phyloP scores from a whole-genome alignment of 37 sponge, comb jelly and placozoan species.

The Petrosia ficiformis region DNA sequence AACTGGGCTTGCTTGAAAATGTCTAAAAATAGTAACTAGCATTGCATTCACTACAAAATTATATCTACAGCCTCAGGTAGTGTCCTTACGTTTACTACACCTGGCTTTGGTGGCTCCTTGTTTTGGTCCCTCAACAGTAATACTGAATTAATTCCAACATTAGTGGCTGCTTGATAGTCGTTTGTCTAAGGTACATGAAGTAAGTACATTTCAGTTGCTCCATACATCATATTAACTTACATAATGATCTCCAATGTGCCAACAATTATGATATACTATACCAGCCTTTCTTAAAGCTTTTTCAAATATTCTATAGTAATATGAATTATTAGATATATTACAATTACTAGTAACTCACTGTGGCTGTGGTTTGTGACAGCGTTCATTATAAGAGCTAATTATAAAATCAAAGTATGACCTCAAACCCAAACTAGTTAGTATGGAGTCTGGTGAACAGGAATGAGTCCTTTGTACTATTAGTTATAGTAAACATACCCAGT shows the following conservation, averaged over 20 bases:
- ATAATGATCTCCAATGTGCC: slow-evolving; percentile 44
- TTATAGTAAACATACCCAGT: slow-evolving; percentile 15
- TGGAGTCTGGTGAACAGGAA: slow-evolving; percentile 7
- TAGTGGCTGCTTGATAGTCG: slow-evolving; percentile 34
- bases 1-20: slow-evolving; percentile 40
- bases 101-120: too few species aligned
- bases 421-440: slow-evolving; percentile 15
- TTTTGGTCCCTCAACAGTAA: slow-evolving; percentile 19
- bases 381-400: slow-evolving; percentile 21
- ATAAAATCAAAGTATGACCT: slow-evolving; percentile 38
- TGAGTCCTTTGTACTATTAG: too few species aligned
- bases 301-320: slow-evolving; percentile 36
- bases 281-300: slow-evolving; percentile 18
- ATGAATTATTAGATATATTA: not conserved
- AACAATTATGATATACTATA: not conserved
- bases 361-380: slow-evolving; percentile 36
- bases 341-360: not conserved
- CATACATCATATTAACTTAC: slow-evolving; percentile 18
- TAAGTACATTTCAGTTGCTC: not conserved
- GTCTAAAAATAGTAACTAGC: not conserved
- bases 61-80: too few species aligned
- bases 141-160: slow-evolving; percentile 29
- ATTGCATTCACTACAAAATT: not conserved
- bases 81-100: too few species aligned
- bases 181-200: slow-evolving; percentile 1